phyloP scores from a whole-genome alignment of 2,113 vertebrate genomes.

The Maccullochella peelii region DNA sequence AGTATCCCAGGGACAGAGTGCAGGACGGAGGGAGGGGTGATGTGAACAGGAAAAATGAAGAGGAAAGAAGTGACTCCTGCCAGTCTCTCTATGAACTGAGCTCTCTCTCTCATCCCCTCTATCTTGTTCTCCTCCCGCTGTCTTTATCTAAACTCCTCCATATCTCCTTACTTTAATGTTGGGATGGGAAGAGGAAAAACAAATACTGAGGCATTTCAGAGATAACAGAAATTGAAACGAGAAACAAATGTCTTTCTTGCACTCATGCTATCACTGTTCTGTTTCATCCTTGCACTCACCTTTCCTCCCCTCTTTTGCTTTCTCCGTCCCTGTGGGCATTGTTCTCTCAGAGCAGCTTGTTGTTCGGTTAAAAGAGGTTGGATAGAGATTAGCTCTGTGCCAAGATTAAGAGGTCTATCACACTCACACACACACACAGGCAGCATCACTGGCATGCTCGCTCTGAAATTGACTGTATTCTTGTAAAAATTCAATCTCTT shows the following conservation, averaged over 20 bases:
- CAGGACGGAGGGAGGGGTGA: neutral
- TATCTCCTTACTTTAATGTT: neutral
- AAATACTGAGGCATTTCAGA: no score
- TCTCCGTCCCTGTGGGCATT: neutral
- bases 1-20: conserved; percentile 11
- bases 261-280: neutral
- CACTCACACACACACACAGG: neutral
- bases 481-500: neutral
- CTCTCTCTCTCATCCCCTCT: neutral
- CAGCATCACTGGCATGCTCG: neutral
- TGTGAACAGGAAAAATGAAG: neutral
- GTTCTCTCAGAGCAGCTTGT: conserved; percentile 23
- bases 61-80: neutral
- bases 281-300: neutral
- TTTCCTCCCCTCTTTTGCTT: neutral
- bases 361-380: conserved; percentile 37
- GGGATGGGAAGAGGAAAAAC: neutral
- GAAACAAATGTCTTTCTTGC: neutral
- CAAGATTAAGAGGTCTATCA: conserved; percentile 20
- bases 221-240: neutral
- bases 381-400: conserved; percentile 21
- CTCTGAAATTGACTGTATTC: neutral
- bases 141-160: neutral
- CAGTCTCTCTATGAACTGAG: neutral
- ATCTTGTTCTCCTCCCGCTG: neutral